A percentile compares a stretch with the other conserved stretches of the same genome.
Evolutionary conservation across 1,140 invertebrate genomes (phyloP).

Genomic region (Drosophila lowei): DNA sequence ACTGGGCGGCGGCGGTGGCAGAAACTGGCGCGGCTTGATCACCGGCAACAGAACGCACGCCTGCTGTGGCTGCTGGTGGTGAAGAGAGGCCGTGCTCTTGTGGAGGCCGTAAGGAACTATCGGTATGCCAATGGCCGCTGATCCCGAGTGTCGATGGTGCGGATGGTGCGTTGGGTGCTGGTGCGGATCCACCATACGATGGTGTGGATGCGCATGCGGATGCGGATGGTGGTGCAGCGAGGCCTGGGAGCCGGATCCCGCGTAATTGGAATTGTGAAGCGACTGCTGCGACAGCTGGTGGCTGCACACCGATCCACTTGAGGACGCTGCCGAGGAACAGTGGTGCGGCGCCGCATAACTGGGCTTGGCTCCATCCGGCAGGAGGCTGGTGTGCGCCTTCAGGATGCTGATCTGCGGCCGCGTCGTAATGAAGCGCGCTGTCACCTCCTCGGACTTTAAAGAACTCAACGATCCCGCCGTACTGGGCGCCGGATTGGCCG

Average conservation of each 20-base stretch:
- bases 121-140: slow-evolving; percentile 77
- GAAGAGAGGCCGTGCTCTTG: slow-evolving; percentile 77
- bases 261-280: slow-evolving; percentile 74
- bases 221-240: slow-evolving; percentile 59
- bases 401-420: slow-evolving; percentile 88
- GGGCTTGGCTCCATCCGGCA: slow-evolving; percentile 84
- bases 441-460: slow-evolving; percentile 85
- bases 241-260: slow-evolving; percentile 57
- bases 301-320: slow-evolving; percentile 71
- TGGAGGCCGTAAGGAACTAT: slow-evolving; percentile 79
- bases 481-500: slow-evolving; percentile 44
- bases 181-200: slow-evolving; percentile 1
- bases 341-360: slow-evolving; percentile 84
- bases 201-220: slow-evolving; percentile 3
- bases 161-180: slow-evolving; percentile 12
- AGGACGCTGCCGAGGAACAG: slow-evolving; percentile 68
- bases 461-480: slow-evolving; percentile 64
- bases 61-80: slow-evolving; percentile 74
- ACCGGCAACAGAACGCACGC: slow-evolving; percentile 81
- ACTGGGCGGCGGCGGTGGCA: slow-evolving; percentile 84
- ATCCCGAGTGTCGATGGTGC: slow-evolving; percentile 63
- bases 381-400: slow-evolving; percentile 86
- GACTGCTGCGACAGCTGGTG: slow-evolving; percentile 73
- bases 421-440: slow-evolving; percentile 87
- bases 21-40: slow-evolving; percentile 79